Conservation (phyloP, 2,113 vertebrate species). For the Lepisosteus osseus region DNA sequence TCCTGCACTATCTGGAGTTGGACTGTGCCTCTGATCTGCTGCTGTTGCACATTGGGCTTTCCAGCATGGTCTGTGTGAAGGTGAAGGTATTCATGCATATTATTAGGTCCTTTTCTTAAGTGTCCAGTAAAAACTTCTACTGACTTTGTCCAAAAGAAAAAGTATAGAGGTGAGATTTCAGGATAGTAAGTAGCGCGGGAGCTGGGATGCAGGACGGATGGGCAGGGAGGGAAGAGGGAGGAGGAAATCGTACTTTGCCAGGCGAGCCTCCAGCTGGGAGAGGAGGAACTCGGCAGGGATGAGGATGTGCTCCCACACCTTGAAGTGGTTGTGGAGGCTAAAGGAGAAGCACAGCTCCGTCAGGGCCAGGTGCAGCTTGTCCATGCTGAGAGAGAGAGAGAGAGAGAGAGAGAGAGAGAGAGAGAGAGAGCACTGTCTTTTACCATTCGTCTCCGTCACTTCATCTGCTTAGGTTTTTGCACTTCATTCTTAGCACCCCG, state of each 20-base stretch:
- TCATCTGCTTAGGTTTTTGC: neutral
- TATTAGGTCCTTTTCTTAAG: too few species aligned
- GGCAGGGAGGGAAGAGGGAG: conserved; percentile 17
- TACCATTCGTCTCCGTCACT: neutral
- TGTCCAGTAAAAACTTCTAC: too few species aligned
- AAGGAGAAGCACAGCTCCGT: conserved; percentile 78
- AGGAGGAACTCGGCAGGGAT: conserved; percentile 83
- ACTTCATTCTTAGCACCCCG: too few species aligned
- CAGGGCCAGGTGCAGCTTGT: conserved; percentile 82
- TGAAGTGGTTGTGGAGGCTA: conserved; percentile 66
- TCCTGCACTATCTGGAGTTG: too few species aligned
- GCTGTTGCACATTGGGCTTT: too few species aligned
- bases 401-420: neutral
- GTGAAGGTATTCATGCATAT: too few species aligned
- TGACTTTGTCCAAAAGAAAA: too few species aligned
- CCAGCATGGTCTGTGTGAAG: too few species aligned
- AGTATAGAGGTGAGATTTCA: neutral
- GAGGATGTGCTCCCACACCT: conserved; percentile 75
- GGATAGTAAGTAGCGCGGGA: conserved; percentile 10
- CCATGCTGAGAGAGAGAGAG: conserved; percentile 64
- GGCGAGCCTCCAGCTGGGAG: conserved; percentile 75
- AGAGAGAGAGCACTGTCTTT: neutral
- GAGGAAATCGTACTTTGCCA: conserved; percentile 69
- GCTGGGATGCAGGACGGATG: conserved; percentile 22
- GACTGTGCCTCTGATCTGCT: too few species aligned